Conservation (phyloP, 2,113 vertebrate genomes). For the Orthochromis indermauri region DNA sequence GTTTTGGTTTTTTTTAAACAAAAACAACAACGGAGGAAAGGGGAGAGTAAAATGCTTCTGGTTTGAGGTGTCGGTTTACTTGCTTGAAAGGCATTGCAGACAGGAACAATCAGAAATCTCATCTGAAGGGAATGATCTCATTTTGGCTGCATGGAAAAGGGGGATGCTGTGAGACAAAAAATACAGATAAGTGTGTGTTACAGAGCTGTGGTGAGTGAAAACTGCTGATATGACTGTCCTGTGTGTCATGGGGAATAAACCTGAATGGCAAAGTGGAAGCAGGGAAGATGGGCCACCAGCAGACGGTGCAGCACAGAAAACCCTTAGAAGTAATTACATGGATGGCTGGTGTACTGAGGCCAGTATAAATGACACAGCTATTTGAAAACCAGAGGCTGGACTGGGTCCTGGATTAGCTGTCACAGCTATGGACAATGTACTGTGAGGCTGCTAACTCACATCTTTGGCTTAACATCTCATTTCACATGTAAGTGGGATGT, state of each 20-base stretch:
- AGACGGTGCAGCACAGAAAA: constrained; percentile 19
- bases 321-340: constrained; percentile 62
- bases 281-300: constrained; percentile 2
- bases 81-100: background rate
- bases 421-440: constrained; percentile 23
- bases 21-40: background rate
- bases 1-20: background rate
- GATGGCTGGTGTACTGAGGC: constrained; percentile 49
- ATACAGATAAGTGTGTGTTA: background rate
- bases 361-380: constrained; percentile 37
- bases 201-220: constrained; percentile 12
- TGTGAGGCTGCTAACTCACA: constrained; percentile 19
- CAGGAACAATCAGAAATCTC: background rate
- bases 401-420: constrained; percentile 33
- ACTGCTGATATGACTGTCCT: constrained; percentile 28
- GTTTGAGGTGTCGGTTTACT: background rate
- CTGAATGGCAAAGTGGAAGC: background rate
- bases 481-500: constrained; percentile 31
- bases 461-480: constrained; percentile 38
- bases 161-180: background rate
- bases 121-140: background rate
- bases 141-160: background rate
- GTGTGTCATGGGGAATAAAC: constrained; percentile 11
- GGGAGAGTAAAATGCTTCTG: background rate
- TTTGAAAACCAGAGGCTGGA: background rate